Percentiles rank a stretch among this genome's conserved stretches.
Evolutionary conservation across 2,797 vertebrate genomes (phyloP).

Genomic region (Danio jaintianensis): DNA sequence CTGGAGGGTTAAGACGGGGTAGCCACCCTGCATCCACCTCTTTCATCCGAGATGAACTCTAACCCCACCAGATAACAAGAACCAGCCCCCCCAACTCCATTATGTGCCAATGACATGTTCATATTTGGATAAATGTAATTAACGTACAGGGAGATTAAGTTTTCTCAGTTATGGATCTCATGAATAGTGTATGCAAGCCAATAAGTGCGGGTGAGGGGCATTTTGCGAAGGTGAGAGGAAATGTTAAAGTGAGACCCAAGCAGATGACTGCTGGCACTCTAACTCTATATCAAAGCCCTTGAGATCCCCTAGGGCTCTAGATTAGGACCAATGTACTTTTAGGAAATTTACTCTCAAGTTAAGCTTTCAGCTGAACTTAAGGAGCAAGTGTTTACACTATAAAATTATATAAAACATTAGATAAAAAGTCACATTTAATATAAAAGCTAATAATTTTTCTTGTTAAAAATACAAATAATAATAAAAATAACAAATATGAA

Average conservation of each 20-base stretch:
- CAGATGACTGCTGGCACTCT: slow-evolving; percentile 79
- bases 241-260: slow-evolving; percentile 72
- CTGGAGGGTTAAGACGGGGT: slow-evolving; percentile 71
- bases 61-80: slow-evolving; percentile 38
- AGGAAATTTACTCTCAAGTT: slow-evolving; percentile 10
- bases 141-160: slow-evolving; percentile 83
- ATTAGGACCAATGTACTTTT: background rate
- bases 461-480: background rate
- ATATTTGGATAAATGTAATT: slow-evolving; percentile 66
- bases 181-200: slow-evolving; percentile 83
- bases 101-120: background rate
- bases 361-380: background rate
- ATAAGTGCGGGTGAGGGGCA: slow-evolving; percentile 72
- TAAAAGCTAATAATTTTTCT: background rate
- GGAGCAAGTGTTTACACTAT: too few relatives aligned
- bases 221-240: slow-evolving; percentile 64
- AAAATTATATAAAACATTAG: background rate
- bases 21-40: slow-evolving; percentile 52
- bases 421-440: background rate
- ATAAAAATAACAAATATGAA: background rate
- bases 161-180: slow-evolving; percentile 85
- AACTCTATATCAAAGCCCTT: slow-evolving; percentile 77
- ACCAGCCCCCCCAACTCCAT: background rate
- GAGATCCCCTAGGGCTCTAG: slow-evolving; percentile 70
- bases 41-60: slow-evolving; percentile 40